These are phyloP conservation scores for Mastomys natalensis DNA, from an alignment of 2,113 vertebrate species.

Conservation along the genomic window DNA sequence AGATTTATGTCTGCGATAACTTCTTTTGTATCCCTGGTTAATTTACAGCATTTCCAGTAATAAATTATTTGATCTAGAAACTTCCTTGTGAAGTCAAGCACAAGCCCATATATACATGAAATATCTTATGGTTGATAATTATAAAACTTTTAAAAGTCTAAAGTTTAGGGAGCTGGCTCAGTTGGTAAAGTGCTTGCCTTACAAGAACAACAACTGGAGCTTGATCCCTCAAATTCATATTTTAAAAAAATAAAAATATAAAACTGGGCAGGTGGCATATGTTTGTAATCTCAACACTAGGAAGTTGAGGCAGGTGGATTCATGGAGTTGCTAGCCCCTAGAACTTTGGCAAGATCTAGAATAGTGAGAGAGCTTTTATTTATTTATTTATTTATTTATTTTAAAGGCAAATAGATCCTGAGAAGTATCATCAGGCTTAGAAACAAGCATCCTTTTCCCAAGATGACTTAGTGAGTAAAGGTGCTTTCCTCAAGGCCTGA, in stretches of 20 bases:
- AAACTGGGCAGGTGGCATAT: background rate
- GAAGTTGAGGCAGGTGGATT: background rate
- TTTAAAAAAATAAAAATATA: background rate
- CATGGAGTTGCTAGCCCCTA: background rate
- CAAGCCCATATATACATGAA: slow-evolving; percentile 10
- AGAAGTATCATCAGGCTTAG: background rate
- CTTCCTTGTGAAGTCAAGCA: slow-evolving; percentile 54
- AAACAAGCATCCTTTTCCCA: background rate
- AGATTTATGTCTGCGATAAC: slow-evolving; percentile 42
- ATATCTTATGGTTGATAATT: slow-evolving; percentile 30
- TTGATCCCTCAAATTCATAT: background rate
- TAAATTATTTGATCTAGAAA: slow-evolving; percentile 34
- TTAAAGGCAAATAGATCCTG: background rate
- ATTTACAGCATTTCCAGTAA: slow-evolving; percentile 43
- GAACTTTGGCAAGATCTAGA: background rate
- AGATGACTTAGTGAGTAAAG: background rate
- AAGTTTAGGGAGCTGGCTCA: background rate
- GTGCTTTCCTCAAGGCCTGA: background rate
- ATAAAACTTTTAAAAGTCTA: slow-evolving; percentile 31
- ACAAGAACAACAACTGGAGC: background rate
- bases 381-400: no score
- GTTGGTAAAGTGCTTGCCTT: background rate
- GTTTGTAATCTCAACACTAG: background rate
- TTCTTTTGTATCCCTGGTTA: slow-evolving; percentile 57
- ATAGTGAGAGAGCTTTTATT: background rate